A percentile compares a stretch with the other conserved stretches of the same genome.
Conservation (phyloP, 2,797 vertebrate genomes). For the Galago senegalensis region DNA sequence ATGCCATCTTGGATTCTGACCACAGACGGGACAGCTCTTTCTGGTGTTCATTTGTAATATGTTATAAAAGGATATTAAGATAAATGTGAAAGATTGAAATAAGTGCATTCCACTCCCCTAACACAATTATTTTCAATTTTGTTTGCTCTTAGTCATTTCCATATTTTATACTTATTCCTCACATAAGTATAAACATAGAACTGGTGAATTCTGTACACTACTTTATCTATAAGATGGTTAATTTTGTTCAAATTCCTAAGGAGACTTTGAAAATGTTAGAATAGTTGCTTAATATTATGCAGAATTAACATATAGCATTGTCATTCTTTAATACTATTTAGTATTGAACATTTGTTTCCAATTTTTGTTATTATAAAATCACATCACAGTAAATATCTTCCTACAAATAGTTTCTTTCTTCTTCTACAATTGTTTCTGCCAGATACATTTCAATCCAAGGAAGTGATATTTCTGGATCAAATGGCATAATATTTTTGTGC, state of each 20-base stretch:
- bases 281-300: background rate
- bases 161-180: background rate
- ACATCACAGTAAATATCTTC: constrained; percentile 30
- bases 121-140: constrained; percentile 18
- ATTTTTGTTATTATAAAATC: background rate
- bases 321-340: constrained; percentile 32
- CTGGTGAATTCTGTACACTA: constrained; percentile 14
- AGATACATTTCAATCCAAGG: constrained; percentile 37
- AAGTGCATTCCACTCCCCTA: background rate
- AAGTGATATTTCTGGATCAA: background rate
- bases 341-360: constrained; percentile 11
- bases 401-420: background rate
- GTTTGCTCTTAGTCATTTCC: constrained; percentile 41
- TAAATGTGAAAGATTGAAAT: background rate
- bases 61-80: constrained; percentile 15
- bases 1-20: constrained; percentile 49
- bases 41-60: background rate
- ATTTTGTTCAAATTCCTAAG: constrained; percentile 32
- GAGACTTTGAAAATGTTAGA: constrained; percentile 15
- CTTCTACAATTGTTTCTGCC: constrained; percentile 1
- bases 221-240: background rate
- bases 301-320: background rate
- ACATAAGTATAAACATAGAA: background rate
- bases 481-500: background rate
- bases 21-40: background rate